Base-by-base conservation (phyloP, 2,113 vertebrate genomes). In the Tragelaphus imberbis region DNA sequence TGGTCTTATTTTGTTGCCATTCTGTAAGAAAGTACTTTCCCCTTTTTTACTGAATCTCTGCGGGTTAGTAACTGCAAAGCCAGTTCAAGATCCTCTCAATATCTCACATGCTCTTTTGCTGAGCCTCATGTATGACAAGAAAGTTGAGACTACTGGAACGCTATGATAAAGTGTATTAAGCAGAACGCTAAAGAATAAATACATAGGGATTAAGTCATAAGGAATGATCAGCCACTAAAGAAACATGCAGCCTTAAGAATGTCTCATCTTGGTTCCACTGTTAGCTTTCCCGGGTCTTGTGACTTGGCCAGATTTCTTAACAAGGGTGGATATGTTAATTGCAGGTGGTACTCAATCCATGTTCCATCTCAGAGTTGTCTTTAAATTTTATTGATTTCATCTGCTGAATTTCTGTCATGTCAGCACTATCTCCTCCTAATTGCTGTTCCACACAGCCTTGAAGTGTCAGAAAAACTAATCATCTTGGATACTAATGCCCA, bases 391-490 rank as follows among this genome's bases (percentile, higher is more conserved):
- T 13, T 81, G 55, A 81, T 84, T 49, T 80, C 12, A 49, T 15
- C 77, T 30, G 6, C 49, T 16, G 15, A 21, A 33, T 23, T 95
- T 94, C 71, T 84, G 91, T 58, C 40, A 59, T n/a, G 82, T 93
- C 59, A 91, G 79, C 95, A 95, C 85, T 91, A 94, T 90, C 15
- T 53, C 91, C 49, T 93, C 25, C 84, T 82, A 80, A 97, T 79
- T 86, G 33, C 84, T 91, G 77, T 92, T 87, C 36, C n/a, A 19
- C 15, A 49, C 28, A n/a, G 71, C n/a, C 27, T 91, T 97, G 47
- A 88, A 68, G 49, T 61, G 49, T 61, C 96, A 94, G 82, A 89
- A 63, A 96, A 88, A 88, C 2, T 8, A 82, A 13, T 33, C 23
- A 49, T 87, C 27, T 86, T 40, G 84, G 49, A 65, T 82, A 88